Conservation (phyloP, 2,797 vertebrate species). For the Oreortyx pictus region DNA sequence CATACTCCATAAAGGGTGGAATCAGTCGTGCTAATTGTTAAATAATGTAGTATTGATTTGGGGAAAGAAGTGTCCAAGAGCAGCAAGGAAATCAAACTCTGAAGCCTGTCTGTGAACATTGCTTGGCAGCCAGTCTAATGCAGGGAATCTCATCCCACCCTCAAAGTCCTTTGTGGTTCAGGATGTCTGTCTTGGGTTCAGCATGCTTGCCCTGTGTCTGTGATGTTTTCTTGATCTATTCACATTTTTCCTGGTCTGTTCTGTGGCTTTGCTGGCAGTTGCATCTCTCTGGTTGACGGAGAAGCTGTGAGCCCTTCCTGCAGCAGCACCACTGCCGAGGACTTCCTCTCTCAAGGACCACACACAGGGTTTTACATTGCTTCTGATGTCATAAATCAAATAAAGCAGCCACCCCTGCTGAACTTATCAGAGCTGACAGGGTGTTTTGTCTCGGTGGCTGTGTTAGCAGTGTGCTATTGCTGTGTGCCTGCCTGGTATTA, state of each 20-base stretch:
- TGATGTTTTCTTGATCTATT: background rate
- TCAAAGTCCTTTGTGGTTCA: background rate
- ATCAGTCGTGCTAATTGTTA: background rate
- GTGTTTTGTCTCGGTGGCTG: background rate
- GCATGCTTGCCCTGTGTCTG: background rate
- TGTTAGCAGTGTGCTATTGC: background rate
- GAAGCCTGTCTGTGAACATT: background rate
- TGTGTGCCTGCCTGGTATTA: background rate
- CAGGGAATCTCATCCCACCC: background rate
- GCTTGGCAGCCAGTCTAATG: background rate
- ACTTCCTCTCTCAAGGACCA: background rate
- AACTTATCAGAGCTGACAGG: background rate
- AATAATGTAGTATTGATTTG: background rate
- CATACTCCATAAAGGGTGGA: accelerated
- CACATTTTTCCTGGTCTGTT: background rate
- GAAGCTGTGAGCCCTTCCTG: background rate
- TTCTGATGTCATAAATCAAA: background rate
- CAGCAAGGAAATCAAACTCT: background rate
- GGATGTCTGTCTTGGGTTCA: background rate
- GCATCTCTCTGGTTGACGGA: background rate
- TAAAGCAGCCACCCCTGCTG: background rate
- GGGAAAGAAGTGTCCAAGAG: background rate
- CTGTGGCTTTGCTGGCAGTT: background rate
- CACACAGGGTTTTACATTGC: accelerated
- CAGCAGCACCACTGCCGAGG: background rate